A percentile compares a stretch with the other conserved stretches of the same genome.
phyloP scores from a whole-genome alignment of 37 sponge, comb jelly and placozoan species.

The Haliclona indistincta region DNA sequence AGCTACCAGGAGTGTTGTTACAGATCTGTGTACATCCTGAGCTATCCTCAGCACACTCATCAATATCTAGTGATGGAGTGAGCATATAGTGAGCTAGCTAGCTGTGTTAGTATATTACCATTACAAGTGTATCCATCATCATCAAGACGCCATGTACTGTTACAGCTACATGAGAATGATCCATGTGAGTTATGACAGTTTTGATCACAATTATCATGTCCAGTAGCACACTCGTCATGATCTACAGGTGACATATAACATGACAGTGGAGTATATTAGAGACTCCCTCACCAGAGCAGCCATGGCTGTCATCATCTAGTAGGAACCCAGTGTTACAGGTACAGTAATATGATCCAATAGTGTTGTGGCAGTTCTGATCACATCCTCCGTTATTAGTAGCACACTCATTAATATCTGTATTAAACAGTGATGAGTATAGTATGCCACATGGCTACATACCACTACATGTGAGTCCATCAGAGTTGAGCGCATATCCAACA shows the following conservation, averaged over 20 bases:
- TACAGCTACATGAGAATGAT: conserved; percentile 32
- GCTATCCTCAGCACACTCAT: conserved; percentile 40
- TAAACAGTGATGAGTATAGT: too few species aligned
- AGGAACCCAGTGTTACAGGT: conserved; percentile 21
- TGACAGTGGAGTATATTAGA: too few species aligned
- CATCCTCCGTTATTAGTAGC: conserved; percentile 26
- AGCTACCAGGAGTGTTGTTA: conserved; percentile 45
- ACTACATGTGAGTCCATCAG: conserved; percentile 2
- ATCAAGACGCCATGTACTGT: background rate
- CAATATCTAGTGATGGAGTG: too few species aligned
- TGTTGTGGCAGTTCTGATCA: conserved; percentile 30
- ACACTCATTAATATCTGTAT: conserved; percentile 55
- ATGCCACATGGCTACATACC: too few species aligned
- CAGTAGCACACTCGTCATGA: conserved; percentile 37
- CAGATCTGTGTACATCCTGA: conserved; percentile 44
- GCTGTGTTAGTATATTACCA: too few species aligned
- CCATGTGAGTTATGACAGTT: conserved; percentile 42
- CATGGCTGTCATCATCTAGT: conserved; percentile 6
- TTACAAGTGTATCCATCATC: background rate
- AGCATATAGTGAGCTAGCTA: too few species aligned
- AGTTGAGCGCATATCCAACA: conserved; percentile 14
- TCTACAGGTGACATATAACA: too few species aligned
- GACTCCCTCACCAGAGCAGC: conserved; percentile 16
- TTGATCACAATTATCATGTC: conserved; percentile 9
- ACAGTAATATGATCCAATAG: conserved; percentile 26